Evolutionary conservation across 2,113 vertebrate species (phyloP), one percentile per base, ranked within the genome.

Genomic region (Pollachius pollachius): DNA sequence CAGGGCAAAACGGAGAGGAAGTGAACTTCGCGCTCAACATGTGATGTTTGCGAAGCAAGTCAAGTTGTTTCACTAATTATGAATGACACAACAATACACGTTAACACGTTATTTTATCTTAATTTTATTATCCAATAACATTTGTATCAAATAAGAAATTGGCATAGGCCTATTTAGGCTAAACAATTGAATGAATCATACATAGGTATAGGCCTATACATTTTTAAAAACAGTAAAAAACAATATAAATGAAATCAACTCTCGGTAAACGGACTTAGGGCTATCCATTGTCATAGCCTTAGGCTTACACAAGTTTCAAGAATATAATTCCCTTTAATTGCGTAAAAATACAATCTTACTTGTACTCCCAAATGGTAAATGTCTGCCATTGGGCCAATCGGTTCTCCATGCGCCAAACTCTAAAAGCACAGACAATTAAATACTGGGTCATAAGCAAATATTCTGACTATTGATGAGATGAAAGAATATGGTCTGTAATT

Each of bases 261-360:
- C n/a, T 57, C 15, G 13, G 15, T 16, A 57, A 73, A 78, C 5
- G 65, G 16, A 73, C 64, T 18, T 13, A 41, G 5, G 37, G 37
- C 2, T 41, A 41, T 41, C 3, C 37, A 37, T 37, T 37, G 34
- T 7, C 34, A 37, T 37, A 3, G 34, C 34, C 34, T 37, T 4
- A 48, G 41, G 41, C 41, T 48, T 48, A 12, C 12, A 48, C 41
- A 48, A 9, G 41, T 48, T 48, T 48, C 8, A 13, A 48, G 27
- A 65, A 37, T 60, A 66, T 2, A 12, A 52, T 74, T 84, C 82
- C 89, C 80, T 85, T 82, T 68, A n/a, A 68, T 58, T 60, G 58
- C 19, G 41, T 63, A 21, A 48, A 60, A 65, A 64, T 23, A 56
- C 64, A 27, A 34, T 7, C 30, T 34, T 34, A 34, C 30, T 34